Base-by-base conservation (phyloP, 1,140 invertebrate genomes). In the Caenorhabditis remanei region DNA sequence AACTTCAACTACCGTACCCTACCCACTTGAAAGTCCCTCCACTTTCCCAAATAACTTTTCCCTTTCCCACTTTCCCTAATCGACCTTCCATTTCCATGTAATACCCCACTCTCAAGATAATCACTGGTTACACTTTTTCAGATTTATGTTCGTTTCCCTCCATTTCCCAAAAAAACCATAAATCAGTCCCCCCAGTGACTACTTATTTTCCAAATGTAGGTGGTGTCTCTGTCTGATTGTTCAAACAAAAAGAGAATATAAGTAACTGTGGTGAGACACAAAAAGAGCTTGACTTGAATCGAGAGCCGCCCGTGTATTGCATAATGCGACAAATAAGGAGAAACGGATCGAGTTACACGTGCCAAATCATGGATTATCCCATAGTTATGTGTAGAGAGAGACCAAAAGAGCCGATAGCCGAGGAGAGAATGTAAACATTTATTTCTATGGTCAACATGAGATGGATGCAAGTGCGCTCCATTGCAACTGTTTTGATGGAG, bases 271-370 rank as follows among this genome's bases (percentile, higher is more conserved):
- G 14, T 21, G 24, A 67, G 50, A 11, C 50, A 6, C 13, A 53
- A 16, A 53, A 53, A 53, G 32, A 32, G 32, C 2, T 32, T 32
- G 32, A 32, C 32, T 32, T 32, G 32, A 32, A 32, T 32, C 32
- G 32, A 67, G 63, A 67, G 32, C 32, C 63, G 63, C 63, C 63
- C 63, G 63, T 41, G 63, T 21, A 19, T 67, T 67, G 63, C 63
- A 67, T 67, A 67, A 67, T 67, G 32, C 63, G 63, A 67, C 63
- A 67, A 67, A 67, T 41, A 67, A 13, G 24, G 7, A 40, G 63
- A 67, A 65, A 67, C 32, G 24, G 24, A 67, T 67, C 63, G 19
- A 40, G 63, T 67, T 67, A 67, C 63, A 67, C 63, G 63, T 67
- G 24, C 6, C 21, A 14, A 40, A 11, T 41, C 32, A 67, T 67